These are phyloP conservation scores for Echiichthys vipera DNA, from an alignment of 2,797 vertebrate species.

Conservation along the genomic window DNA sequence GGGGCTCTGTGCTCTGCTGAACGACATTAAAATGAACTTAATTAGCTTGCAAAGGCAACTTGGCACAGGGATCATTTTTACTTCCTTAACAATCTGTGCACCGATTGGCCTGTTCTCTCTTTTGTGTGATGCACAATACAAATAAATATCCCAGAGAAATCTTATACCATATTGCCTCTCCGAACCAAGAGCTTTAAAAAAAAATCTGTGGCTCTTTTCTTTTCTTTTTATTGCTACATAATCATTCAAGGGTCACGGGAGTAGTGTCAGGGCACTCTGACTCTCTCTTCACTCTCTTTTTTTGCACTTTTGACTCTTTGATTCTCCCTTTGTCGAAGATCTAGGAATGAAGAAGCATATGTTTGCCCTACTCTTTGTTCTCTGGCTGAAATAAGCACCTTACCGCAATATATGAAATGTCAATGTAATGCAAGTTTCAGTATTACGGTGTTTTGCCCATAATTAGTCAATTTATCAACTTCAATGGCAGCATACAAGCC, in stretches of 20 bases:
- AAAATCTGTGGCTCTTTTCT: background rate
- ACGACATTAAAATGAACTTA: slow-evolving; percentile 66
- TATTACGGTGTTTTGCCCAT: slow-evolving; percentile 28
- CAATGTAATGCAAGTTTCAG: background rate
- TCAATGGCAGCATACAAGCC: background rate
- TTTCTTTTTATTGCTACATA: background rate
- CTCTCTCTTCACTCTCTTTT: background rate
- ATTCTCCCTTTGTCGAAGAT: background rate
- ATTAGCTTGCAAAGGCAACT: slow-evolving; percentile 58
- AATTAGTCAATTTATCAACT: slow-evolving; percentile 43
- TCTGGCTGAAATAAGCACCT: background rate
- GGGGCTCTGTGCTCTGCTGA: slow-evolving; percentile 56
- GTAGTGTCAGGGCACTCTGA: background rate
- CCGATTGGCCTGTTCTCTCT: slow-evolving; percentile 21
- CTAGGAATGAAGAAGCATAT: background rate
- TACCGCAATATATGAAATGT: background rate
- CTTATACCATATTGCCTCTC: background rate
- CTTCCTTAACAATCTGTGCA: slow-evolving; percentile 45
- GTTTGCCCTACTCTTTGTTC: background rate
- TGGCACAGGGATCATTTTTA: slow-evolving; percentile 46
- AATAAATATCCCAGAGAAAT: slow-evolving; percentile 16
- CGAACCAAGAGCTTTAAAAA: background rate
- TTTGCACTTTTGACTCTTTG: background rate
- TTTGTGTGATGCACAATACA: slow-evolving; percentile 16
- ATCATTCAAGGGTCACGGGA: background rate